A percentile compares a stretch with the other conserved stretches of the same genome.
Evolutionary conservation across 2,888 invertebrate genomes (phyloP).

Genomic region (Tenthredo livida): DNA sequence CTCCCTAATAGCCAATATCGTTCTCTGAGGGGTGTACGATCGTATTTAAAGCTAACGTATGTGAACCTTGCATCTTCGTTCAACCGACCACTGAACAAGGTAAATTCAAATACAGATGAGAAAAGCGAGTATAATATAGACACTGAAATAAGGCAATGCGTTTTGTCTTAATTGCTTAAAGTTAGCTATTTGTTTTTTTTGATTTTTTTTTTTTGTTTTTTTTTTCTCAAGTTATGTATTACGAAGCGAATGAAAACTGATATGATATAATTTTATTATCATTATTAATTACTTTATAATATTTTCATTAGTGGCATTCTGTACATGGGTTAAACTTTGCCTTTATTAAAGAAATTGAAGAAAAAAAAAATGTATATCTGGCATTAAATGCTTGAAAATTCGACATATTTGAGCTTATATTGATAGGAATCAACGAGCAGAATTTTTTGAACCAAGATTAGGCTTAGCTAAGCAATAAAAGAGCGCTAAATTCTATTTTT

Average conservation of each 20-base stretch:
- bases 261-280: constrained; percentile 7
- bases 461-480: background rate
- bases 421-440: background rate
- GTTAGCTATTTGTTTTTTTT: background rate
- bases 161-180: constrained; percentile 64
- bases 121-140: constrained; percentile 66
- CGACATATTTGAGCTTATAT: background rate
- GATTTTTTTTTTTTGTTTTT: background rate
- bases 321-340: background rate
- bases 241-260: background rate
- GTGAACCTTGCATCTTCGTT: constrained; percentile 70
- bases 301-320: constrained; percentile 9
- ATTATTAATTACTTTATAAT: background rate
- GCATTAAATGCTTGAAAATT: constrained; percentile 19
- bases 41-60: constrained; percentile 75
- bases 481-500: constrained; percentile 4
- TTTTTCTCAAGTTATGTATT: background rate
- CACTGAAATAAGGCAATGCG: constrained; percentile 73
- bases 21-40: constrained; percentile 81
- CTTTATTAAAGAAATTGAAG: background rate
- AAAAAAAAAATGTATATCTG: background rate
- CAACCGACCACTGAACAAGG: constrained; percentile 73
- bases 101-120: constrained; percentile 72
- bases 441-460: background rate
- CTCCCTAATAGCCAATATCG: constrained; percentile 90